Conservation (phyloP, 1,140 invertebrate species). For the Homalodisca vitripennis region DNA sequence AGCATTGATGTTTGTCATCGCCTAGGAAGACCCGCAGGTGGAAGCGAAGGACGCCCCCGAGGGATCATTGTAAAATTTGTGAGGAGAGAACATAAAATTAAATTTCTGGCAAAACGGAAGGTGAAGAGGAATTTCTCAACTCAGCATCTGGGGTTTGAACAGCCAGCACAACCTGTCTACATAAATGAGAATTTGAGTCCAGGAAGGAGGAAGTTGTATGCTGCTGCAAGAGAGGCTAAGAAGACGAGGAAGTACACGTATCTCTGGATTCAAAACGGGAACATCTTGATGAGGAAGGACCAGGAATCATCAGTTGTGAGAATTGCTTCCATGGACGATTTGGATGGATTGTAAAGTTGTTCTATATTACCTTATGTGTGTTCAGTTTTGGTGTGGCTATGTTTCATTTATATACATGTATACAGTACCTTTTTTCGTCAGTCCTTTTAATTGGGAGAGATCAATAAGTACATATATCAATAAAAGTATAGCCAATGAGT, state of each 20-base stretch:
- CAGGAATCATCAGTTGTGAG: not conserved
- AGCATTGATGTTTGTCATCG: conserved; percentile 16
- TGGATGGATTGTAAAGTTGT: no score
- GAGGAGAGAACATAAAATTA: not conserved
- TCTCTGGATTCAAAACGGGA: not conserved
- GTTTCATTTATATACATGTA: no score
- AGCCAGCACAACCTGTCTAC: not conserved
- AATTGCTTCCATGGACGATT: no score
- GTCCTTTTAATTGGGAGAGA: no score
- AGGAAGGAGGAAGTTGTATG: not conserved
- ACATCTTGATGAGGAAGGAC: not conserved
- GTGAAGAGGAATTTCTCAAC: not conserved
- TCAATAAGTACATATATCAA: no score
- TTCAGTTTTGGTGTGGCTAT: no score
- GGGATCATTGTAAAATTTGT: conserved; percentile 19
- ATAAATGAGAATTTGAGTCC: not conserved
- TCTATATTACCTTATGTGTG: no score
- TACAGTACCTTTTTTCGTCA: no score
- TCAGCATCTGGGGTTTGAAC: not conserved
- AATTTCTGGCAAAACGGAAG: not conserved
- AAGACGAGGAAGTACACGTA: not conserved
- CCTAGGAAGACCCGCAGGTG: not conserved
- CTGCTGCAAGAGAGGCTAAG: not conserved
- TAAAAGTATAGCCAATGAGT: no score
- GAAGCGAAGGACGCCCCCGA: not conserved